Evolutionary conservation across 2,888 invertebrate species (phyloP), one percentile per base, ranked within the genome.

Genomic region (Chorisops tibialis): DNA sequence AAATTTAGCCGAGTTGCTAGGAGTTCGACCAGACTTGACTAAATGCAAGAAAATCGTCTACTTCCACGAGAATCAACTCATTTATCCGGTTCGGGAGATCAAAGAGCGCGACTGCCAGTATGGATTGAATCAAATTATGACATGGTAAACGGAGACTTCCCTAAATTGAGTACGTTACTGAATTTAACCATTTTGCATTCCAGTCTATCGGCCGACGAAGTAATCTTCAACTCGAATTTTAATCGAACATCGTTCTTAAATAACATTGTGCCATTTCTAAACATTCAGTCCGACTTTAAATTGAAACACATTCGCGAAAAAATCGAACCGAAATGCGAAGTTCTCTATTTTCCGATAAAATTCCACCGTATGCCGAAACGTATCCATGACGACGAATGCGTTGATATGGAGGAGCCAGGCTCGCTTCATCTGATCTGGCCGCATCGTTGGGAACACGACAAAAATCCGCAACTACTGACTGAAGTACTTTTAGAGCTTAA

Each of bases 401-500:
- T 48, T 5, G 63, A 65, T 9, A 61, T 56, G 7, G 62, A 63
- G 11, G 18, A 16, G 39, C 12, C 18, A 2, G n/a, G 18, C 48
- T 51, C 61, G 30, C 68, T 87, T 47, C 84, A 84, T 69, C 81
- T 89, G 61, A 82, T 88, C 5, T 89, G 89, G 89, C 86, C 88
- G 1, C 89, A 89, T 75, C 79, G 89, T 69, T 89, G 89, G 88
- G 89, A 89, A 73, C 87, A 87, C 73, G 89, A 89, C 72, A 89
- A 88, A 76, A 84, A 85, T 71, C 89, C 89, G 0, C 83, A 85
- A 47, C 73, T 81, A 14, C 82, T 89, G 68, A 85, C 88, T 63
- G 74, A 81, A 37, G 80, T 82, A 1, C 68, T 85, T 4, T 71
- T 79, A 62, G 76, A 75, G 62, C 71, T 86, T 22, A 78, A 80